phyloP scores from a whole-genome alignment of 2,113 vertebrate species.

The Zootoca vivipara region DNA sequence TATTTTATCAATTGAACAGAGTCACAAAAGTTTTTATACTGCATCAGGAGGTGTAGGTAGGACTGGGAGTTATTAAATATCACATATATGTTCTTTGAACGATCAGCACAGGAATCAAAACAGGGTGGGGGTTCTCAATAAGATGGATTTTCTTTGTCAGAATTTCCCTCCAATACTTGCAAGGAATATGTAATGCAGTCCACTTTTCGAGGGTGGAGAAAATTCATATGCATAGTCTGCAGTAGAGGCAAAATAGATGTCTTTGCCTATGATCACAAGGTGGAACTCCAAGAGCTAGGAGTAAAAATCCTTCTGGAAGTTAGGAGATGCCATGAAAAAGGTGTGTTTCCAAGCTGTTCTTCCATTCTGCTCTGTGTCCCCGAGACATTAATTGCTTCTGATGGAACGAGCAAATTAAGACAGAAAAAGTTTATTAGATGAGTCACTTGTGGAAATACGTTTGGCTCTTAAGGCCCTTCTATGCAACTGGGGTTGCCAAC shows the following conservation, averaged over 20 bases:
- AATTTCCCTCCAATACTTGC: neutral
- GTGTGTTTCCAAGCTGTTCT: neutral
- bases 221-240: neutral
- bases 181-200: slow-evolving; percentile 5
- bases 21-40: neutral
- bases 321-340: neutral
- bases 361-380: neutral
- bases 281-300: neutral
- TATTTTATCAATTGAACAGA: neutral
- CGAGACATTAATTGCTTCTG: neutral
- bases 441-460: neutral
- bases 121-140: neutral
- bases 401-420: neutral
- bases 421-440: neutral
- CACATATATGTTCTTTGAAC: neutral
- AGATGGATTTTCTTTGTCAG: neutral
- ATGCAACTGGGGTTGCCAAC: neutral
- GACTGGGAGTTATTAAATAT: neutral
- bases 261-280: neutral
- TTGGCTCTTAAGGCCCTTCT: neutral
- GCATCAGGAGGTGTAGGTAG: neutral
- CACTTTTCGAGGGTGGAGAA: neutral
- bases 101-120: neutral
- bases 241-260: neutral
- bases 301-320: neutral